phyloP scores from a whole-genome alignment of 2,113 vertebrate species.

The Solea solea region DNA sequence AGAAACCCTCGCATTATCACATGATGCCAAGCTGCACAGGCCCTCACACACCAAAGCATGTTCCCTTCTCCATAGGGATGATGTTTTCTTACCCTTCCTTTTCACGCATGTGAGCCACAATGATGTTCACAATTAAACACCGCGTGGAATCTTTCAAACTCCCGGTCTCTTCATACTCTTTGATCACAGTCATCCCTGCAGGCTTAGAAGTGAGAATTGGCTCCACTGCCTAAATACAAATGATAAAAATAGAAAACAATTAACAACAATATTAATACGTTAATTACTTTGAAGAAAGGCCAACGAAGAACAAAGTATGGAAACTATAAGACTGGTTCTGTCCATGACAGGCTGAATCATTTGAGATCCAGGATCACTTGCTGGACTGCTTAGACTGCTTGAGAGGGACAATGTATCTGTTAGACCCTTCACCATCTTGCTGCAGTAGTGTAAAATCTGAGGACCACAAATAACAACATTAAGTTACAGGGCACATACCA shows the following conservation, averaged over 20 bases:
- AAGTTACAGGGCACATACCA: background rate
- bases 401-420: conserved; percentile 2
- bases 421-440: background rate
- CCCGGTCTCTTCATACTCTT: conserved; percentile 10
- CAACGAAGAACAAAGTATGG: too few relatives aligned
- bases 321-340: background rate
- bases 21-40: too few relatives aligned
- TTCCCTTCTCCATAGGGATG: too few relatives aligned
- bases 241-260: background rate
- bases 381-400: background rate
- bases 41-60: too few relatives aligned
- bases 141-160: conserved; percentile 10
- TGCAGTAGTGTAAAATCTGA: background rate
- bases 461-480: background rate
- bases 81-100: conserved; percentile 9
- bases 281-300: too few relatives aligned
- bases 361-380: conserved; percentile 3
- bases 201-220: conserved; percentile 11
- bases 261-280: too few relatives aligned
- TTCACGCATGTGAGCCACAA: conserved; percentile 15
- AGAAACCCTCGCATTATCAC: too few relatives aligned
- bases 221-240: conserved; percentile 5
- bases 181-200: conserved; percentile 6
- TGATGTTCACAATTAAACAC: conserved; percentile 15
- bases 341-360: background rate